Conservation (phyloP, 2,113 vertebrate species). For the Pachycephala philippinensis region DNA sequence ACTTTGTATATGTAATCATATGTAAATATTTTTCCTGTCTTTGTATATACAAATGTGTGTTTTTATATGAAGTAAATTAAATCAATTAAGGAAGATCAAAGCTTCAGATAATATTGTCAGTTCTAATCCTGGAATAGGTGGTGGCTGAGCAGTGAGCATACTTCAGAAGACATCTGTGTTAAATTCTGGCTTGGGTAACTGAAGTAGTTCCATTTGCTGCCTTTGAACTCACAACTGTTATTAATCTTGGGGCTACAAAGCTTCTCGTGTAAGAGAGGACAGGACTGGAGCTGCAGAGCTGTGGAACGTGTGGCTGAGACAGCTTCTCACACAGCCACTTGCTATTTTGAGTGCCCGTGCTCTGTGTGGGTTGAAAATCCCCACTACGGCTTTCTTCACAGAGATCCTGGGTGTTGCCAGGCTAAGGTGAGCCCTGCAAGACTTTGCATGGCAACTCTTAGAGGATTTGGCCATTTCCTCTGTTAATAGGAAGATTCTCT, state of each 20-base stretch:
- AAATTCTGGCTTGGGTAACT: neutral
- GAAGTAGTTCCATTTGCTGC: neutral
- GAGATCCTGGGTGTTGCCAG: neutral
- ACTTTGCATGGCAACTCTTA: neutral
- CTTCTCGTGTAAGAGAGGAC: neutral
- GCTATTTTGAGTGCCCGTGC: neutral
- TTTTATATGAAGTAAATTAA: constrained; percentile 52
- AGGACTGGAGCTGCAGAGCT: constrained; percentile 4
- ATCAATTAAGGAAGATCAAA: constrained; percentile 37
- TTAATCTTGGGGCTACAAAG: neutral
- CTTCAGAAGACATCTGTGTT: constrained; percentile 9
- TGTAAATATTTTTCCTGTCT: constrained; percentile 2
- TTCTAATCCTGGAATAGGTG: neutral
- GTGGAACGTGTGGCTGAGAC: neutral
- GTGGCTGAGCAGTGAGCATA: neutral
- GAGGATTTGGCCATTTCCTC: neutral
- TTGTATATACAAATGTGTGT: constrained; percentile 24
- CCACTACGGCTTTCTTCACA: neutral
- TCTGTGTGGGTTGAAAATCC: neutral
- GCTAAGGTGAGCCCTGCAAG: neutral
- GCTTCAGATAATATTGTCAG: neutral
- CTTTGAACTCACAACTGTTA: constrained; percentile 45
- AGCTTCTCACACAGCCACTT: neutral
- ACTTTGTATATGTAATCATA: neutral
- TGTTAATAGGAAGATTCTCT: neutral